Conservation (phyloP, 2,888 invertebrate genomes). For the Formica aserva region DNA sequence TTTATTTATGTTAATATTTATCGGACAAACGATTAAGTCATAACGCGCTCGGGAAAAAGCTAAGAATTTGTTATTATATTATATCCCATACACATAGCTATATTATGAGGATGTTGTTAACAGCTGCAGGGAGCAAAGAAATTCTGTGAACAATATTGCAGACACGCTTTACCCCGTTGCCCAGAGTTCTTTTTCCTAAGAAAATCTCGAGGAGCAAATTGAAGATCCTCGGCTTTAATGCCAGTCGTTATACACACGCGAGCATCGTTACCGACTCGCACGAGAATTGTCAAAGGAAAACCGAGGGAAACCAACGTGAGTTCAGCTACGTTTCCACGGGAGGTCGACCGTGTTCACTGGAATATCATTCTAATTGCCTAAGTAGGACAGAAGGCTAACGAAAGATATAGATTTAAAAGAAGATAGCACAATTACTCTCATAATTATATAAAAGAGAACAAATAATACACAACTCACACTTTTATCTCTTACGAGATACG, state of each 20-base stretch:
- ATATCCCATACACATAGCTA: not conserved
- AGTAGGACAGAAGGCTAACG: constrained; percentile 22
- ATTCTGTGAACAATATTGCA: constrained; percentile 44
- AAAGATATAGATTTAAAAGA: constrained; percentile 20
- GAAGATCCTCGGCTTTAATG: constrained; percentile 66
- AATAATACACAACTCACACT: constrained; percentile 9
- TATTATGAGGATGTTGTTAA: constrained; percentile 17
- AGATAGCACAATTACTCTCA: not conserved
- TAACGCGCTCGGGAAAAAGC: not conserved
- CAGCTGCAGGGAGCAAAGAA: constrained; percentile 4
- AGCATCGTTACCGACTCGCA: constrained; percentile 72
- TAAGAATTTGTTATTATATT: constrained; percentile 11
- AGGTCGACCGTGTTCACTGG: constrained; percentile 15
- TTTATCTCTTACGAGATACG: constrained; percentile 6
- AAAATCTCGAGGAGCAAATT: constrained; percentile 61
- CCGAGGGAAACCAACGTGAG: constrained; percentile 52
- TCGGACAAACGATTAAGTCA: constrained; percentile 21
- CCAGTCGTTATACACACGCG: constrained; percentile 78
- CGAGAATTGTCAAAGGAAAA: constrained; percentile 71
- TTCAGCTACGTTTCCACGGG: constrained; percentile 43
- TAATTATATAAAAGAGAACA: not conserved
- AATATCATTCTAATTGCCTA: constrained; percentile 29
- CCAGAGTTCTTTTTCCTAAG: constrained; percentile 55
- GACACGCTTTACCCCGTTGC: constrained; percentile 50
- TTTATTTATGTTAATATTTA: constrained; percentile 5